Evolutionary conservation across 2,797 vertebrate species (phyloP).

Genomic region (Pseudochromis fuscus): DNA sequence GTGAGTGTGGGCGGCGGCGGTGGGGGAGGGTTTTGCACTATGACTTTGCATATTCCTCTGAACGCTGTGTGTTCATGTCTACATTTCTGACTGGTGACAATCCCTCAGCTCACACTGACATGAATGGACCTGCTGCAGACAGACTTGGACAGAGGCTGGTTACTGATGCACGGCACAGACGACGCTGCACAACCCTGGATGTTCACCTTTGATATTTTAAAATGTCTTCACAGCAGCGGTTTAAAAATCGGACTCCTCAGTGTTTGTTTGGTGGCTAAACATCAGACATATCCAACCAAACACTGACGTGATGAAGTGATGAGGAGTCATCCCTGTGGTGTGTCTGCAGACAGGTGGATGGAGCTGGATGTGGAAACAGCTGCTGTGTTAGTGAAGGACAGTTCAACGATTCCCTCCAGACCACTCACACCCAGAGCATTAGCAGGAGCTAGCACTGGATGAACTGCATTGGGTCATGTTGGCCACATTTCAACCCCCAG

Average conservation of each 20-base stretch:
- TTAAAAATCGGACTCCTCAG: background rate
- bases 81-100: conserved; percentile 56
- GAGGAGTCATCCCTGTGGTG: too few species aligned
- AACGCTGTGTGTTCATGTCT: conserved; percentile 50
- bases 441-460: too few species aligned
- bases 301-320: too few species aligned
- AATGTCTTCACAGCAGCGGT: background rate
- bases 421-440: too few species aligned
- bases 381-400: too few species aligned
- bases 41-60: conserved; percentile 44
- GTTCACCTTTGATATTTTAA: conserved; percentile 18
- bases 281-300: too few species aligned
- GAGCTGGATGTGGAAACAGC: too few species aligned
- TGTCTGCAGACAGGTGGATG: too few species aligned
- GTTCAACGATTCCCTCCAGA: too few species aligned
- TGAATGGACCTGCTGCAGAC: conserved; percentile 58
- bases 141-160: conserved; percentile 40
- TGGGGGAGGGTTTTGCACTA: conserved; percentile 50
- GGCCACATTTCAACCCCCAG: too few species aligned
- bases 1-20: conserved; percentile 32
- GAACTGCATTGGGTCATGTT: too few species aligned
- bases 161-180: conserved; percentile 26
- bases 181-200: conserved; percentile 1
- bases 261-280: too few species aligned
- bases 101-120: conserved; percentile 56